phyloP scores from a whole-genome alignment of 2,113 vertebrate genomes.

The Atherinomorus stipes region DNA sequence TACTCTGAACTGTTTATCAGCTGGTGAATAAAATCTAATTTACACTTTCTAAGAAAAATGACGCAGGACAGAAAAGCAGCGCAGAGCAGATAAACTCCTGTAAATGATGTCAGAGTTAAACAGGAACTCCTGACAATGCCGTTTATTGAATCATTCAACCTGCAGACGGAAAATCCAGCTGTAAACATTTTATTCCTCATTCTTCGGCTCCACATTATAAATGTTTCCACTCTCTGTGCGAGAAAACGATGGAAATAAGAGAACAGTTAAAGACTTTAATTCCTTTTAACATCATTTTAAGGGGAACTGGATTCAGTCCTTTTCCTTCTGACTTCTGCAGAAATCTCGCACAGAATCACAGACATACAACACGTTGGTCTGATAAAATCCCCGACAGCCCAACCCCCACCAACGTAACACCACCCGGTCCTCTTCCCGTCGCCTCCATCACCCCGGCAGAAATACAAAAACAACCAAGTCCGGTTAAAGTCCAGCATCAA shows the following conservation, averaged over 20 bases:
- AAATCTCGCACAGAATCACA: not conserved
- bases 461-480: constrained; percentile 26
- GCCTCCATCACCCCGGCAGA: not conserved
- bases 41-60: too few relatives aligned
- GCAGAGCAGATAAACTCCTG: too few relatives aligned
- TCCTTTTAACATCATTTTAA: not conserved
- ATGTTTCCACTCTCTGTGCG: not conserved
- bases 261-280: not conserved
- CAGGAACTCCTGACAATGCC: too few relatives aligned
- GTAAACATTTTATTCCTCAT: too few relatives aligned
- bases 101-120: too few relatives aligned
- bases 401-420: not conserved
- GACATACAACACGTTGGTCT: constrained; percentile 5
- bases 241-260: fast-evolving
- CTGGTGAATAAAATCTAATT: too few relatives aligned
- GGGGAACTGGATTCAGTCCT: too few relatives aligned
- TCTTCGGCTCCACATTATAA: not conserved
- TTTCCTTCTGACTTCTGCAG: not conserved
- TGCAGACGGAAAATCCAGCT: too few relatives aligned
- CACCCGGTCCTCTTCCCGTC: constrained; percentile 6
- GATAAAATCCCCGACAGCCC: not conserved
- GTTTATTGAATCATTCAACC: too few relatives aligned
- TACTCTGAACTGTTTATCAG: too few relatives aligned
- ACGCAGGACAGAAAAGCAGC: too few relatives aligned
- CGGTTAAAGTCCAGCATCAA: constrained; percentile 40